These are phyloP conservation scores for Acanthopagrus latus DNA, from an alignment of 2,797 vertebrate species.

Conservation along the genomic window DNA sequence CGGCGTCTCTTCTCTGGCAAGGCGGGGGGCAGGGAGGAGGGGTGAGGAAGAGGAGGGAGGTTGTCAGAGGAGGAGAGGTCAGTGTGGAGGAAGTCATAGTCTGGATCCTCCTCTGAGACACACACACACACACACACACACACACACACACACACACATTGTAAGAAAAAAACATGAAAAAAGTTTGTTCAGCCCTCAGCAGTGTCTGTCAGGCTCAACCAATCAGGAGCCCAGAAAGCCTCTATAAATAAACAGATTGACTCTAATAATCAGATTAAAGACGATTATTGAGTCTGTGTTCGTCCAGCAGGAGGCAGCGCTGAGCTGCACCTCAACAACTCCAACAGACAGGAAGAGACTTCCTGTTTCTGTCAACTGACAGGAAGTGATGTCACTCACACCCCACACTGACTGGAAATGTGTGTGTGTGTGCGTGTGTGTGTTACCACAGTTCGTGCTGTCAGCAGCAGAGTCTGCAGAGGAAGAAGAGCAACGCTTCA, in stretches of 20 bases:
- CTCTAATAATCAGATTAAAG: too few species aligned
- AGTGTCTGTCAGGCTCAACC: too few species aligned
- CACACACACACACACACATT: neutral
- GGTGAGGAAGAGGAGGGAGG: conserved; percentile 78
- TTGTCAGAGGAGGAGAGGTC: conserved; percentile 90
- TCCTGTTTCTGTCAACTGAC: conserved; percentile 41
- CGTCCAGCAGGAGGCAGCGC: conserved; percentile 46
- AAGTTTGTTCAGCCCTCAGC: too few species aligned
- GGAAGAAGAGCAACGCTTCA: conserved; percentile 32
- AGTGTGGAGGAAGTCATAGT: conserved; percentile 93
- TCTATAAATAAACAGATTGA: too few species aligned
- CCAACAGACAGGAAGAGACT: conserved; percentile 16
- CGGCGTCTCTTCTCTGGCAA: conserved; percentile 92
- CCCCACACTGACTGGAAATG: conserved; percentile 19
- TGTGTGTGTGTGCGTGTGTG: conserved; percentile 20
- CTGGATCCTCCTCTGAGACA: conserved; percentile 89
- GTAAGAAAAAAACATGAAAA: too few species aligned
- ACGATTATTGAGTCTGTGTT: neutral
- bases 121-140: conserved; percentile 9
- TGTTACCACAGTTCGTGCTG: conserved; percentile 37
- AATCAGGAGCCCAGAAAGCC: too few species aligned
- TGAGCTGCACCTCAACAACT: neutral
- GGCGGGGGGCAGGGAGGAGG: conserved; percentile 83
- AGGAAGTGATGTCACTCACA: conserved; percentile 52
- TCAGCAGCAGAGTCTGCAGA: conserved; percentile 40